phyloP scores from a whole-genome alignment of 2,797 vertebrate species.

The Pipistrellus pygmaeus region DNA sequence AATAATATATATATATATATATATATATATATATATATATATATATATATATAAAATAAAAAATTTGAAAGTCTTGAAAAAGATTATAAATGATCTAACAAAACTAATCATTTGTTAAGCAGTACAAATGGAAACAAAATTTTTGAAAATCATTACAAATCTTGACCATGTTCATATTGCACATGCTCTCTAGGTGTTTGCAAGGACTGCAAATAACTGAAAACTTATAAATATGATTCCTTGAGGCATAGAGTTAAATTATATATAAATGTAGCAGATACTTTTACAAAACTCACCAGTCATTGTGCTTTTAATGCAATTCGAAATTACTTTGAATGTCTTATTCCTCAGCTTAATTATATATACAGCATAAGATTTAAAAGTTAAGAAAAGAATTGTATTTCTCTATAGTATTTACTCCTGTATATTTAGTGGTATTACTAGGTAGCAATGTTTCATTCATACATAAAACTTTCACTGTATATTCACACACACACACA shows the following conservation, averaged over 20 bases:
- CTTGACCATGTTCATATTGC: constrained; percentile 5
- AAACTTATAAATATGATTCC: constrained; percentile 47
- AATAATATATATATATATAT: no score
- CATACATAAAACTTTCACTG: not conserved
- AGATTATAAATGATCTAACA: constrained; percentile 35
- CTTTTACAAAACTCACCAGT: constrained; percentile 55
- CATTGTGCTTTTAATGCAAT: constrained; percentile 56
- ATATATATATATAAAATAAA: no score
- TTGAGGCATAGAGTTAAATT: constrained; percentile 59
- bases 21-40: no score
- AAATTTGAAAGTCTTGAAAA: not conserved
- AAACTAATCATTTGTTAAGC: constrained; percentile 34
- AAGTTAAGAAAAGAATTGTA: constrained; percentile 48
- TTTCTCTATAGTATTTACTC: constrained; percentile 55
- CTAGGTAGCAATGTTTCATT: constrained; percentile 13
- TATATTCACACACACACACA: no score
- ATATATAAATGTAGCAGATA: constrained; percentile 16
- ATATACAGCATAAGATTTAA: constrained; percentile 10
- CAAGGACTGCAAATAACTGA: constrained; percentile 59
- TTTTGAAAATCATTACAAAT: not conserved
- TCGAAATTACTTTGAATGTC: constrained; percentile 64
- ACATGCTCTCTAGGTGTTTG: not conserved
- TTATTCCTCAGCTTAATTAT: constrained; percentile 32
- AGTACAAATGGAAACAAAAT: constrained; percentile 51
- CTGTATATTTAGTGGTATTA: not conserved